Percentiles rank a stretch among this genome's conserved stretches.
Conservation (phyloP, 2,888 invertebrate genomes). For the Athetis lepigone region DNA sequence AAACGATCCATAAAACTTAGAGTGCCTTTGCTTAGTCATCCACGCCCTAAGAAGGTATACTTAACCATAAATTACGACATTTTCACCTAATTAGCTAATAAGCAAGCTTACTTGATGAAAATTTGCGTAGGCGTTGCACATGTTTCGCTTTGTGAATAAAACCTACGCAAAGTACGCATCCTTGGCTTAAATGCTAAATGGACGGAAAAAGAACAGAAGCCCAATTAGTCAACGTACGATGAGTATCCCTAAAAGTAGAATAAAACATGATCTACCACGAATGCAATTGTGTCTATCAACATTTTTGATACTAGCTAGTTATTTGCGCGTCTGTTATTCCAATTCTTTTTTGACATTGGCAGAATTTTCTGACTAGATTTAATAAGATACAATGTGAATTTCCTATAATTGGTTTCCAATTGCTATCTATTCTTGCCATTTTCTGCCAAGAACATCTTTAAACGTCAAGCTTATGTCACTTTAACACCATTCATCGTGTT, state of each 20-base stretch:
- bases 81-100: slow-evolving; percentile 35
- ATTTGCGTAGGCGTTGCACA: slow-evolving; percentile 33
- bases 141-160: slow-evolving; percentile 26
- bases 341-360: no score
- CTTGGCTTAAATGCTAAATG: slow-evolving; percentile 18
- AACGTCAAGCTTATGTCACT: no score
- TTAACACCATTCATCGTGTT: no score
- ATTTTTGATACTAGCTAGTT: no score
- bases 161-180: slow-evolving; percentile 39
- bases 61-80: slow-evolving; percentile 31
- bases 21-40: slow-evolving; percentile 30
- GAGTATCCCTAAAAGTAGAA: background rate
- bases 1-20: slow-evolving; percentile 41
- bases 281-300: no score
- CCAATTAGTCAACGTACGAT: background rate
- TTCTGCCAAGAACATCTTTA: no score
- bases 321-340: no score
- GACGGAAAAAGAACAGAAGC: slow-evolving; percentile 9
- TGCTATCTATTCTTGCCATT: no score
- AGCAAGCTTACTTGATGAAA: background rate
- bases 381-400: no score
- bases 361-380: no score
- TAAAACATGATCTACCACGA: no score
- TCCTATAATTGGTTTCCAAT: no score
- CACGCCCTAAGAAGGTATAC: slow-evolving; percentile 35